Percentiles rank a stretch among this genome's conserved stretches.
phyloP scores from a whole-genome alignment of 2,888 invertebrate species.

The Strigamia crassipes region DNA sequence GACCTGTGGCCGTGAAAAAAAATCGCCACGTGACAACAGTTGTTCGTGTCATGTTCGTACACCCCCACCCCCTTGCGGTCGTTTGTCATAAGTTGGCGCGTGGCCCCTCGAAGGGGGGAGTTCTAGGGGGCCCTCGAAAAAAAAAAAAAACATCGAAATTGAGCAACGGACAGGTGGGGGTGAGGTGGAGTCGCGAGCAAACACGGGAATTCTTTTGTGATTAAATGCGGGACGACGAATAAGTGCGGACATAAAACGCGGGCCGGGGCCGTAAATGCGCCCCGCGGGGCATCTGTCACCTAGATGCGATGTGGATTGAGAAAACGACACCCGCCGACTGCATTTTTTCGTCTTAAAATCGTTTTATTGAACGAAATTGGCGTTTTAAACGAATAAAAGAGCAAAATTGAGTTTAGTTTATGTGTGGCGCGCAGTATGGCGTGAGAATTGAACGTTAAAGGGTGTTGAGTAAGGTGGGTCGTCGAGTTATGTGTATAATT shows the following conservation, averaged over 20 bases:
- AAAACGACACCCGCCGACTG: not conserved
- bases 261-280: slow-evolving; percentile 23
- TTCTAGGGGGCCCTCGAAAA: not conserved
- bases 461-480: not conserved
- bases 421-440: not conserved
- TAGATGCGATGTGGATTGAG: not conserved
- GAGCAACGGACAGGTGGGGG: slow-evolving; percentile 34
- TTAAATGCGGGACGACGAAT: slow-evolving; percentile 38
- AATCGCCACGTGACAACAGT: slow-evolving; percentile 38
- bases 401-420: not conserved
- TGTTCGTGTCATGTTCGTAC: slow-evolving; percentile 20
- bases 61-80: slow-evolving; percentile 22
- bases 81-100: slow-evolving; percentile 34
- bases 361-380: not conserved
- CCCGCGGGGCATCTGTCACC: slow-evolving; percentile 25
- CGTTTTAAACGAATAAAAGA: not conserved
- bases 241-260: slow-evolving; percentile 29
- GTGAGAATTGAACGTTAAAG: not conserved
- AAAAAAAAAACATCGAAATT: not conserved
- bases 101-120: slow-evolving; percentile 17
- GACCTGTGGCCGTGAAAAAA: not conserved
- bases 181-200: slow-evolving; percentile 37
- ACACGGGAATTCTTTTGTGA: slow-evolving; percentile 38
- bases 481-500: too few species aligned
- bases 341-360: not conserved